Conservation (phyloP, 2,797 vertebrate species). For the Botia kubotai region DNA sequence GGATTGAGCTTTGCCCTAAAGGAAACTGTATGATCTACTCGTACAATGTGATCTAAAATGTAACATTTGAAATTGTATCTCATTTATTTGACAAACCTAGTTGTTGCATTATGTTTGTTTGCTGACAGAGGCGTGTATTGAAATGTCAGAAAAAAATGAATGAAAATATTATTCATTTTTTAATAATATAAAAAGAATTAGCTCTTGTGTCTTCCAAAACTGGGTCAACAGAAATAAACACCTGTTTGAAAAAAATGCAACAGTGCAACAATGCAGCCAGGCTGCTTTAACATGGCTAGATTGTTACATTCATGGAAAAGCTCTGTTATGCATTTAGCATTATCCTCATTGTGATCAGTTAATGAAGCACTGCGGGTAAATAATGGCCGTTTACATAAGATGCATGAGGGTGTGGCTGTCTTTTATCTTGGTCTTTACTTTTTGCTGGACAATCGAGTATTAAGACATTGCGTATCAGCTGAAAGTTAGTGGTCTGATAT, state of each 20-base stretch:
- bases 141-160: no score
- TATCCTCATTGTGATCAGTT: neutral
- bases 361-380: neutral
- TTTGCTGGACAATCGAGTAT: neutral
- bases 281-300: neutral
- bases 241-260: neutral
- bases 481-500: neutral
- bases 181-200: no score
- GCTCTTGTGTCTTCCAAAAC: neutral
- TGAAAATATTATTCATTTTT: no score
- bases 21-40: neutral
- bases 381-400: constrained; percentile 9
- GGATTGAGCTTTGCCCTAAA: neutral
- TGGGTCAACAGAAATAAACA: neutral
- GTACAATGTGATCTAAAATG: neutral
- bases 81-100: neutral
- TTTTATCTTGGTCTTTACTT: neutral
- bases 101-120: neutral
- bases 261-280: neutral
- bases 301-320: neutral
- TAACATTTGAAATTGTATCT: neutral
- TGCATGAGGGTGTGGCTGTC: neutral
- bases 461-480: neutral
- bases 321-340: no score
- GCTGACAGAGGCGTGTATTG: neutral